Percentiles rank a stretch among this genome's conserved stretches.
Conservation (phyloP, 2,113 vertebrate species). For the Gavia stellata region DNA sequence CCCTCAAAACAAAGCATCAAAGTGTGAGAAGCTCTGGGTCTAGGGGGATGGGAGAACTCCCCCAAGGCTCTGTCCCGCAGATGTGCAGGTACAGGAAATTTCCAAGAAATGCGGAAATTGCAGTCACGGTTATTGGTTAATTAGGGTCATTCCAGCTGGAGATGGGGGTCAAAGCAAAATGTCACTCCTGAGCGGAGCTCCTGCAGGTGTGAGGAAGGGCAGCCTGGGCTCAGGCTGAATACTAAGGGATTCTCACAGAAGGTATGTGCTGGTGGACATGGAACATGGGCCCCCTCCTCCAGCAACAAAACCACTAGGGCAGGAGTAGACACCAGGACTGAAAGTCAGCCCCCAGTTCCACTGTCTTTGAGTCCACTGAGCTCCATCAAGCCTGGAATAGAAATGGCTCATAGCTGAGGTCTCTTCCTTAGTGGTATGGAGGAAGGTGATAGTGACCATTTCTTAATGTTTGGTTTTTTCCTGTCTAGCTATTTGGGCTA, state of each 20-base stretch:
- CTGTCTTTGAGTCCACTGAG: background rate
- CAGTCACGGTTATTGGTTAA: background rate
- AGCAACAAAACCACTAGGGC: background rate
- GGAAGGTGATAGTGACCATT: background rate
- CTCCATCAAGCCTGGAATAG: background rate
- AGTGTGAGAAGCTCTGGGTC: background rate
- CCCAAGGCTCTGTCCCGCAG: background rate
- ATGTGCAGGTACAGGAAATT: background rate
- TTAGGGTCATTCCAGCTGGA: background rate
- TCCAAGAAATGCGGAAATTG: background rate
- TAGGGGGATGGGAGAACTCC: background rate
- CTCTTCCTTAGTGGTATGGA: background rate
- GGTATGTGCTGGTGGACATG: background rate
- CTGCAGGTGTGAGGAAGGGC: background rate
- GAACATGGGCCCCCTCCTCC: background rate
- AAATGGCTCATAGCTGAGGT: background rate
- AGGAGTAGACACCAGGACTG: background rate
- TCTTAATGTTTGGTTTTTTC: background rate
- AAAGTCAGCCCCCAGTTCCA: background rate
- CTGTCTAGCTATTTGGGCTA: background rate
- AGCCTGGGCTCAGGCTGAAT: background rate
- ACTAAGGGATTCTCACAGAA: background rate
- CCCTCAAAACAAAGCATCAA: background rate
- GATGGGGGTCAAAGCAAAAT: background rate
- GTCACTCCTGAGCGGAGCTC: background rate